phyloP scores from a whole-genome alignment of 2,113 vertebrate species.

The Poeciliopsis turrubarensis region DNA sequence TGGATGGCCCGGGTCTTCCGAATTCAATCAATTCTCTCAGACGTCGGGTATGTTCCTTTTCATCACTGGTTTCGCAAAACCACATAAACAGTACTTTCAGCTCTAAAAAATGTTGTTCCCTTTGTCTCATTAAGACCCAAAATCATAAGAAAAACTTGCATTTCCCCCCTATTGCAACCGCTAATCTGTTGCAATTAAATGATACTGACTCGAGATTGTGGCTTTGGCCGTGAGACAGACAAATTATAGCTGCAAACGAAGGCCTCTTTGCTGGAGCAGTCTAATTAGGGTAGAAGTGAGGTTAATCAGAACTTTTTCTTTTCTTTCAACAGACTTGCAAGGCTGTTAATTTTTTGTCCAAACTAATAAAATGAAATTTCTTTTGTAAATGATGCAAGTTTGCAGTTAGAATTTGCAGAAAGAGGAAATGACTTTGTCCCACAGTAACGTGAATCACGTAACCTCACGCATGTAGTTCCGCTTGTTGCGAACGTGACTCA shows the following conservation, averaged over 20 bases:
- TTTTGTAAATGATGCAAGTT: background rate
- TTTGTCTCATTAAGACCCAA: conserved; percentile 47
- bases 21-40: conserved; percentile 26
- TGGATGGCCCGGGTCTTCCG: conserved; percentile 27
- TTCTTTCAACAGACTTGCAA: background rate
- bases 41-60: conserved; percentile 45
- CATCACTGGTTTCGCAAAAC: conserved; percentile 45
- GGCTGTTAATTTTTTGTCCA: background rate
- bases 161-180: conserved; percentile 31
- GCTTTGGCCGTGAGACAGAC: conserved; percentile 30
- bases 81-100: conserved; percentile 38
- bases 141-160: conserved; percentile 54
- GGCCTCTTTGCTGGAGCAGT: conserved; percentile 9
- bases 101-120: conserved; percentile 6
- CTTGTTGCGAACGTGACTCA: conserved; percentile 40
- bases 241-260: conserved; percentile 30
- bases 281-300: background rate
- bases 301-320: background rate
- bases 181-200: conserved; percentile 61
- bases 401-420: background rate
- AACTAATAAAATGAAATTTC: background rate
- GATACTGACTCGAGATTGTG: conserved; percentile 48
- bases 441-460: conserved; percentile 35
- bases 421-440: conserved; percentile 21
- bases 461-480: conserved; percentile 50